Base-by-base conservation (phyloP, 2,797 vertebrate genomes). In the Vireo griseus region DNA sequence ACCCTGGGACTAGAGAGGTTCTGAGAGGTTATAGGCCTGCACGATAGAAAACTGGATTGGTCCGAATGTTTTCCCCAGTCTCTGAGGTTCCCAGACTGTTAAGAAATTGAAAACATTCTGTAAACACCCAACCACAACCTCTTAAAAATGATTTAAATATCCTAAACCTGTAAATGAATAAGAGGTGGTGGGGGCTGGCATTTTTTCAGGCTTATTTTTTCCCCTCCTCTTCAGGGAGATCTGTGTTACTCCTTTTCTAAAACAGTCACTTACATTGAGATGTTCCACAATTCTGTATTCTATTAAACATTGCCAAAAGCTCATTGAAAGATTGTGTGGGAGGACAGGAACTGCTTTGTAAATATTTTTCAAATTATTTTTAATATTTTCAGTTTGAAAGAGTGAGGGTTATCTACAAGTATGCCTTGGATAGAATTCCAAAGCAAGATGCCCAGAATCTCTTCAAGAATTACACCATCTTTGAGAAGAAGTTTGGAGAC, bases 401-500 rank as follows among this genome's bases (percentile, higher is more conserved):
- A 35, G 99, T 99, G 13, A 98, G 99, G 5, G 99, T 99, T 77
- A 99, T 99, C 96, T 99, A 99, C 92, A 99, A 99, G 94, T 99
- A 99, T 3, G 99, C 99, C 33, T 82, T 99, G 97, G 99, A 99
- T 92, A 96, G 98, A 88, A 99, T 99, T 96, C 98, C 99, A 20
- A 99, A 99, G 94, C 99, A 99, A 40, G 98, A 99, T 26, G 99
- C 99, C 5, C 99, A 99, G 96, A 98, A 99, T 87, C 99, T 99
- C 77, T 99, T 99, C 96, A 99, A 99, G 98, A 99, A 98, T 96
- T 99, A 99, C 96, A 99, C 99, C 1, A 98, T 99, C 97, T 99
- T 99, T 91, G 99, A 99, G 97, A 99, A 99, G 98, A 99, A 98
- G 97, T 99, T 99, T 91, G 99, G 99, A 55, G 99, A 99, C 97